These are phyloP conservation scores for Propithecus perrieri DNA, from an alignment of 2,797 vertebrate genomes.

Conservation along the genomic window DNA sequence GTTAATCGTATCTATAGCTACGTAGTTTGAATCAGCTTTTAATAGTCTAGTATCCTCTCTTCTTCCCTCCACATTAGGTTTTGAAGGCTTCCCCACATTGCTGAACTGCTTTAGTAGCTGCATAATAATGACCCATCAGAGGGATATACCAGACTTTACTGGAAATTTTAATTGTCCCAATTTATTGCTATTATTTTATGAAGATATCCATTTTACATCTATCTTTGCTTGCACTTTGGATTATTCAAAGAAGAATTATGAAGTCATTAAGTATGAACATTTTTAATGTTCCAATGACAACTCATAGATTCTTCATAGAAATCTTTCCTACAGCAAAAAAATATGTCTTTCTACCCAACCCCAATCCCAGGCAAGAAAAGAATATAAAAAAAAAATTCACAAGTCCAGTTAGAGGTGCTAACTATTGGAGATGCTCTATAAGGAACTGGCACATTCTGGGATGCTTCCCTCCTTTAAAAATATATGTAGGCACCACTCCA, in stretches of 20 bases:
- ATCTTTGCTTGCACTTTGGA: not conserved
- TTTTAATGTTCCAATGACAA: conserved; percentile 8
- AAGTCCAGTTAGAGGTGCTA: not conserved
- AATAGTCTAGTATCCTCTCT: not conserved
- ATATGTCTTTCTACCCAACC: not conserved
- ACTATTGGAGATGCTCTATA: not conserved
- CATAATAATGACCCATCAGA: too few species aligned
- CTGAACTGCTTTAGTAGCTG: not conserved
- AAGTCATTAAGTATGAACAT: not conserved
- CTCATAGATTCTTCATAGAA: not conserved
- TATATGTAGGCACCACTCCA: not conserved
- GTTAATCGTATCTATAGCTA: not conserved
- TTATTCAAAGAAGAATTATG: conserved; percentile 15
- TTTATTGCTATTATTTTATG: not conserved
- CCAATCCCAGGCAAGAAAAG: not conserved
- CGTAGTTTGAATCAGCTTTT: not conserved
- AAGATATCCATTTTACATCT: not conserved
- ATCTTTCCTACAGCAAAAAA: not conserved
- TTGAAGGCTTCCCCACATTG: not conserved
- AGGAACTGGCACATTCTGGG: not conserved
- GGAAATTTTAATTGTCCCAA: not conserved
- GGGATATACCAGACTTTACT: not conserved
- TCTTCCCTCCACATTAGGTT: not conserved
- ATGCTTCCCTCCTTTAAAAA: conserved; percentile 35
- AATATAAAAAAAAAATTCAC: not conserved